Evolutionary conservation across 2,113 vertebrate species (phyloP).

Genomic region (Struthidea cinerea): DNA sequence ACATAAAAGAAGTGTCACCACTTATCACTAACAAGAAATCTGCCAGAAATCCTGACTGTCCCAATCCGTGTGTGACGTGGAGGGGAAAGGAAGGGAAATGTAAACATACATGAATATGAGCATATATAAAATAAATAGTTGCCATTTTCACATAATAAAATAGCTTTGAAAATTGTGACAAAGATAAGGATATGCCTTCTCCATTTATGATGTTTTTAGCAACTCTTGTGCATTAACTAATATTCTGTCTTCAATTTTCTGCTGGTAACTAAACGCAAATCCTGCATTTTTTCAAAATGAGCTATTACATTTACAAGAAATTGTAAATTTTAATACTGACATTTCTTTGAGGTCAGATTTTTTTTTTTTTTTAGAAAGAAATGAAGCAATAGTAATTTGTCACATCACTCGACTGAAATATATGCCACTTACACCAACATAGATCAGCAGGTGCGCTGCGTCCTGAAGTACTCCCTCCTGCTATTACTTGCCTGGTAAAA

Average conservation of each 20-base stretch:
- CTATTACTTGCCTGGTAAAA: not conserved
- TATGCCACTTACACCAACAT: not conserved
- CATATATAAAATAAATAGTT: not conserved
- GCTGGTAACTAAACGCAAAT: not conserved
- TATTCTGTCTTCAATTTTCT: not conserved
- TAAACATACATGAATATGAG: not conserved
- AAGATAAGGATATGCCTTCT: not conserved
- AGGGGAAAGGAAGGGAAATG: not conserved
- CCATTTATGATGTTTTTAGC: not conserved
- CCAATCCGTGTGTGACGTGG: not conserved
- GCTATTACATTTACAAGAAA: not conserved
- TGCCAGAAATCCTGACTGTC: conserved; percentile 29
- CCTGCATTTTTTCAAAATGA: not conserved
- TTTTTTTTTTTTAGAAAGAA: conserved; percentile 16
- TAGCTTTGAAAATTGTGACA: not conserved
- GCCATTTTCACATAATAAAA: not conserved
- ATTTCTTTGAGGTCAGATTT: conserved; percentile 33
- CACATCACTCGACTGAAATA: not conserved
- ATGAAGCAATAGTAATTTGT: conserved; percentile 16
- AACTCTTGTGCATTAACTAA: not conserved
- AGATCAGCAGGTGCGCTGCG: not conserved
- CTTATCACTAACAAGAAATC: conserved; percentile 67
- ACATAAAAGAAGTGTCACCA: conserved; percentile 68
- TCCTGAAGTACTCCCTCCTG: not conserved
- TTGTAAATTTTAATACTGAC: not conserved